These are phyloP conservation scores for Zaprionus davidi DNA, from an alignment of 1,140 invertebrate species.

Conservation along the genomic window DNA sequence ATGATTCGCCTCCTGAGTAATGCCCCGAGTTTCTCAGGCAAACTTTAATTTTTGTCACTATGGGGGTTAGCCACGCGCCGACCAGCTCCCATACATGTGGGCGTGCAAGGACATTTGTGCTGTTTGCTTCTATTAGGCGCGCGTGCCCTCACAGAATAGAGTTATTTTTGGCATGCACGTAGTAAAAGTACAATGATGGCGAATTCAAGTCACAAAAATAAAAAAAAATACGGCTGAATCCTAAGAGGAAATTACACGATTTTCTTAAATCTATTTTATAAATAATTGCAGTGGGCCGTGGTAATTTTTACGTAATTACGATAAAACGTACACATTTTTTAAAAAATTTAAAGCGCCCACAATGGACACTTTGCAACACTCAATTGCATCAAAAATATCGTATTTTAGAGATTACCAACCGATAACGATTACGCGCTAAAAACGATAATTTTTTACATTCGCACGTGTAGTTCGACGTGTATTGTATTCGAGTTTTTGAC, in stretches of 20 bases:
- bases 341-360: not conserved
- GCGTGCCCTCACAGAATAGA: slow-evolving; percentile 49
- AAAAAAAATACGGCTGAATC: not conserved
- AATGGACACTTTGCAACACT: slow-evolving; percentile 8
- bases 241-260: no score
- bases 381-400: not conserved
- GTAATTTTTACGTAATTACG: no score
- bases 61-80: slow-evolving; percentile 59
- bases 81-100: slow-evolving; percentile 8
- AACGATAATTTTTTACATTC: slow-evolving; percentile 21
- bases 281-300: no score
- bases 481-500: slow-evolving; percentile 48
- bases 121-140: slow-evolving; percentile 51
- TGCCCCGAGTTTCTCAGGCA: slow-evolving; percentile 9
- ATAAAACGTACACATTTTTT: not conserved
- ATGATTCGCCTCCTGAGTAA: slow-evolving; percentile 8
- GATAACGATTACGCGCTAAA: slow-evolving; percentile 1
- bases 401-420: not conserved
- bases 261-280: no score
- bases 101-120: slow-evolving; percentile 57
- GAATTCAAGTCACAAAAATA: not conserved
- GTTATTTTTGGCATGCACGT: slow-evolving; percentile 63
- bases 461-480: slow-evolving; percentile 54
- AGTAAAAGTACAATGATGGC: slow-evolving; percentile 55
- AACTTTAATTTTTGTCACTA: slow-evolving; percentile 56